Evolutionary conservation across 2,113 vertebrate species (phyloP).

Genomic region (Tauraco erythrolophus): DNA sequence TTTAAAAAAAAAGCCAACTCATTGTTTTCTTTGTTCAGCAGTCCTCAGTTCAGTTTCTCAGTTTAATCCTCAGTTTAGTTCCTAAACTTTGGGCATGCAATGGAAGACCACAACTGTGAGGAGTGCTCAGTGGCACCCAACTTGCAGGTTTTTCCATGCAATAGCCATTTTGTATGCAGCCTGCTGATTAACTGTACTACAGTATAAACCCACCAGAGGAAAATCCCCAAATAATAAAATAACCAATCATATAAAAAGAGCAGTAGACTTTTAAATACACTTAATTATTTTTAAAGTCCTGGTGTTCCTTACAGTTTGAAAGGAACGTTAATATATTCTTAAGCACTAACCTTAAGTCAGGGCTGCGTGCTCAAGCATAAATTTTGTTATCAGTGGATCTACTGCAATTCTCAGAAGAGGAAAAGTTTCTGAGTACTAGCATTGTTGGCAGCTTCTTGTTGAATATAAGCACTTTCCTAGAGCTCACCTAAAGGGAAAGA

Average conservation of each 20-base stretch:
- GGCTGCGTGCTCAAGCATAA: constrained; percentile 60
- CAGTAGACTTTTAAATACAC: background rate
- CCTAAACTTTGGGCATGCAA: background rate
- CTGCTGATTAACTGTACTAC: background rate
- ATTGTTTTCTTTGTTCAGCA: background rate
- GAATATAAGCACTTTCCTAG: background rate
- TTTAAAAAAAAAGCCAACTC: background rate
- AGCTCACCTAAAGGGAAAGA: background rate
- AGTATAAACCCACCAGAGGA: background rate
- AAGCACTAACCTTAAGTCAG: constrained; percentile 56
- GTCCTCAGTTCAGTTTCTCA: background rate
- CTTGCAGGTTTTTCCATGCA: background rate
- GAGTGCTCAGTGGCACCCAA: background rate
- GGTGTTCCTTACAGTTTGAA: constrained; percentile 10
- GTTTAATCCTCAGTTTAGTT: background rate
- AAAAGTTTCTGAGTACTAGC: constrained; percentile 12
- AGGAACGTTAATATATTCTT: constrained; percentile 36
- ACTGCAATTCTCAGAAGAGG: constrained; percentile 37
- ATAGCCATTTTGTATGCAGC: background rate
- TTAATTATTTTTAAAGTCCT: constrained; percentile 22
- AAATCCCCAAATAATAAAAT: constrained; percentile 25
- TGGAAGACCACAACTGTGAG: background rate
- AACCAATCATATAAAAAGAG: background rate
- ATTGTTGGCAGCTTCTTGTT: background rate
- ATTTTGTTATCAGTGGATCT: constrained; percentile 60